phyloP scores from a whole-genome alignment of 2,113 vertebrate species.

The Pyxicephalus adspersus region DNA sequence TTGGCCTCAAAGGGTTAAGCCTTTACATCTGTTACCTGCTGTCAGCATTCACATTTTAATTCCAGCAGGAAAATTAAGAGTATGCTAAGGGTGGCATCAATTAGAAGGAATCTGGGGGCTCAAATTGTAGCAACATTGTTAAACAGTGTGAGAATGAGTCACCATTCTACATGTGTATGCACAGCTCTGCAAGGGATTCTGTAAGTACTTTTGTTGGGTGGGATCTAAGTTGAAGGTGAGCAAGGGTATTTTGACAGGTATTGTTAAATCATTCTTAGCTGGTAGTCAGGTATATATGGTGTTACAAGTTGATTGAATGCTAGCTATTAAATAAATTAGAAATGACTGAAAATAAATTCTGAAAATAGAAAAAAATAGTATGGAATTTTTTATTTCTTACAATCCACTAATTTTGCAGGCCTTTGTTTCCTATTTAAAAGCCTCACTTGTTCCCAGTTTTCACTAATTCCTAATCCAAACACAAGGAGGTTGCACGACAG shows the following conservation, averaged over 20 bases:
- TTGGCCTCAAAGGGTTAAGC: background rate
- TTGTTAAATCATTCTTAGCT: background rate
- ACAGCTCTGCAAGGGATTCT: background rate
- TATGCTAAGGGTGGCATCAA: conserved; percentile 36
- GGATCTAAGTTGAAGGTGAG: background rate
- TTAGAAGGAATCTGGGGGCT: conserved; percentile 29
- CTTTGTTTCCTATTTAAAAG: too few relatives aligned
- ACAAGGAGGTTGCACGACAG: too few relatives aligned
- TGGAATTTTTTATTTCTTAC: too few relatives aligned
- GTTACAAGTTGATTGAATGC: background rate
- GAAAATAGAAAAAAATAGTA: too few relatives aligned
- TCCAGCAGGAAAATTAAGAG: conserved; percentile 16
- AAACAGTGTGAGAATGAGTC: conserved; percentile 41
- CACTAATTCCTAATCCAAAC: too few relatives aligned
- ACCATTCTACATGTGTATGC: conserved; percentile 5
- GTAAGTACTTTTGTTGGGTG: conserved; percentile 8
- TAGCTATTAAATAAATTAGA: too few relatives aligned
- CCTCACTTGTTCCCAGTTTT: too few relatives aligned
- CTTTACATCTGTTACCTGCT: conserved; percentile 33
- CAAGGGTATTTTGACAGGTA: conserved; percentile 8
- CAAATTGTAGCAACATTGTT: conserved; percentile 25
- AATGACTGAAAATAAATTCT: too few relatives aligned
- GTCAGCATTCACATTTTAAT: conserved; percentile 12
- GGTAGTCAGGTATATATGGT: background rate
- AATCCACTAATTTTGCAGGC: too few relatives aligned